phyloP scores from a whole-genome alignment of 2,888 invertebrate genomes.

The Idaea straminata region DNA sequence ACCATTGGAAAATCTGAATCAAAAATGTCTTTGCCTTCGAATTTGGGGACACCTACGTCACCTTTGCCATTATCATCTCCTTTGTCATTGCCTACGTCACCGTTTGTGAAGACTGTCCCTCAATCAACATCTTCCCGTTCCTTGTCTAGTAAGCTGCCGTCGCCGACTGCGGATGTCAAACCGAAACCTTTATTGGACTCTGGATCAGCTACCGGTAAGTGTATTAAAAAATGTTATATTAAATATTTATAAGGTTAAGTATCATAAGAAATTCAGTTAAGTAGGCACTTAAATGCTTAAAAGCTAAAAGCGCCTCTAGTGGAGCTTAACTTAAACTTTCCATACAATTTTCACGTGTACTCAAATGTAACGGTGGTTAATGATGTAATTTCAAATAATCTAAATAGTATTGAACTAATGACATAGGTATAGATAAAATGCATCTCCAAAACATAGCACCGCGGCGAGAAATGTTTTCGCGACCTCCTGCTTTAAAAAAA shows the following conservation, averaged over 20 bases:
- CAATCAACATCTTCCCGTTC: slow-evolving; percentile 49
- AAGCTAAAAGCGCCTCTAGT: no score
- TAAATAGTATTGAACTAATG: no score
- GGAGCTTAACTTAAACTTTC: no score
- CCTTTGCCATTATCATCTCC: slow-evolving; percentile 63
- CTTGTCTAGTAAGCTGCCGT: slow-evolving; percentile 38
- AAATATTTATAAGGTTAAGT: slow-evolving; percentile 4
- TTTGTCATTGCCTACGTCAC: slow-evolving; percentile 62
- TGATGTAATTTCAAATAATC: no score
- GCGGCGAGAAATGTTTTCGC: no score
- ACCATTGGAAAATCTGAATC: slow-evolving; percentile 61
- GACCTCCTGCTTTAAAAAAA: no score
- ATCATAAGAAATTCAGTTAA: no score
- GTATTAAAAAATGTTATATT: slow-evolving; percentile 14
- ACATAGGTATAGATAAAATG: no score
- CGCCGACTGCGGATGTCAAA: slow-evolving; percentile 35
- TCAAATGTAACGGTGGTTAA: no score
- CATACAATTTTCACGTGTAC: no score
- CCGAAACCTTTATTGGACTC: slow-evolving; percentile 40
- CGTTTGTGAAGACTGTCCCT: slow-evolving; percentile 50
- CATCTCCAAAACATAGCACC: no score
- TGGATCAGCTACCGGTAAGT: slow-evolving; percentile 72
- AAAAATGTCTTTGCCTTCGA: slow-evolving; percentile 64
- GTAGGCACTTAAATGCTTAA: no score
- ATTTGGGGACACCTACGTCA: slow-evolving; percentile 65